phyloP scores from a whole-genome alignment of 2,888 invertebrate species.

The Clepsis dumicolana region DNA sequence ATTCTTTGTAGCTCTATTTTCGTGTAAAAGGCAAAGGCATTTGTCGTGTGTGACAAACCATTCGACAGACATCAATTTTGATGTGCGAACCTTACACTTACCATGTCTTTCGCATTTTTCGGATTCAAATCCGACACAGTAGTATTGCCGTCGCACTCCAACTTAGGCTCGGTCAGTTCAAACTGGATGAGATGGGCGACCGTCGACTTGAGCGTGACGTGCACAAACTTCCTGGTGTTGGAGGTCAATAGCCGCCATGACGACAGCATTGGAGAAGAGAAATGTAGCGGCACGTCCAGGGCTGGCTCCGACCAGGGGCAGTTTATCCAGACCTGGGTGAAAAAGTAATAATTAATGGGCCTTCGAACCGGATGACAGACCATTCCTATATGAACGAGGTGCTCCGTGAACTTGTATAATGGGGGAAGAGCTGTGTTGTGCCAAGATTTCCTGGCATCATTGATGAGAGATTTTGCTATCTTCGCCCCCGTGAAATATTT shows the following conservation, averaged over 20 bases:
- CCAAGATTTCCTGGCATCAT: no score
- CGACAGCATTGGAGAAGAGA: slow-evolving; percentile 93
- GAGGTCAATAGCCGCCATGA: slow-evolving; percentile 94
- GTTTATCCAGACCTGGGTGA: slow-evolving; percentile 88
- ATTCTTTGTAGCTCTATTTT: no score
- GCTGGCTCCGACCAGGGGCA: slow-evolving; percentile 93
- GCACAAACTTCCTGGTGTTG: slow-evolving; percentile 93
- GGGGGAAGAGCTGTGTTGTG: no score
- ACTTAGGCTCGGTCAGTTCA: slow-evolving; percentile 75
- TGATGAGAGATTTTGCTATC: no score
- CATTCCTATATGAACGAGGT: no score
- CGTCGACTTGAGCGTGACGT: slow-evolving; percentile 90
- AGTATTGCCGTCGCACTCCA: slow-evolving; percentile 87
- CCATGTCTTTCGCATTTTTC: slow-evolving; percentile 85
- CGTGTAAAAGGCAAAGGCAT: no score
- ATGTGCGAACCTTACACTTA: slow-evolving; percentile 55
- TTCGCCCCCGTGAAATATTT: no score
- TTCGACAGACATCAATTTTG: no score
- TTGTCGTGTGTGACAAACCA: no score
- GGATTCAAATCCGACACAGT: slow-evolving; percentile 89
- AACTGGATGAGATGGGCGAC: slow-evolving; percentile 86
- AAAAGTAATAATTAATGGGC: not conserved
- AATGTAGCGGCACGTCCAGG: slow-evolving; percentile 91
- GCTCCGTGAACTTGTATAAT: no score
- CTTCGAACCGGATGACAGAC: slow-evolving; percentile 5